Evolutionary conservation across 1,140 invertebrate genomes (phyloP).

Genomic region (Anthonomus grandis): DNA sequence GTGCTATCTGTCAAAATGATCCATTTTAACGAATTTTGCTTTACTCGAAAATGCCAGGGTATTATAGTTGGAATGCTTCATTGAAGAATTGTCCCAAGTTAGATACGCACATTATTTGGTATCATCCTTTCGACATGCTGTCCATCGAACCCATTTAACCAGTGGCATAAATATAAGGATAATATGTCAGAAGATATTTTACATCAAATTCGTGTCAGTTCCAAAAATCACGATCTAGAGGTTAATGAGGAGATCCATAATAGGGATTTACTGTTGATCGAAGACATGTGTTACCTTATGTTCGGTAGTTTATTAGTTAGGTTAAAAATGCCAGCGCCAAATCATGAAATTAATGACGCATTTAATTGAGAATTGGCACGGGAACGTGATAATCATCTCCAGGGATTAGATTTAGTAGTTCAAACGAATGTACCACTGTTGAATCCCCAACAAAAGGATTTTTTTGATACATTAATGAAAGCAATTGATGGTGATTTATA

Average conservation of each 20-base stretch:
- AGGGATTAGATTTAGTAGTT: neutral
- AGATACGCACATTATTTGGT: slow-evolving; percentile 50
- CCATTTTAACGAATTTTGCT: no score
- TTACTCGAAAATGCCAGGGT: no score
- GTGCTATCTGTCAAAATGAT: no score
- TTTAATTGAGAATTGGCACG: slow-evolving; percentile 46
- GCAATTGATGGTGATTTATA: slow-evolving; percentile 35
- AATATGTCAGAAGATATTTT: slow-evolving; percentile 45
- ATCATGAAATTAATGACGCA: slow-evolving; percentile 43
- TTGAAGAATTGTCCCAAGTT: no score
- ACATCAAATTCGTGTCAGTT: slow-evolving; percentile 33
- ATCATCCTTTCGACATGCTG: slow-evolving; percentile 36
- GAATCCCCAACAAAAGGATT: slow-evolving; percentile 26
- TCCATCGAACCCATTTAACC: slow-evolving; percentile 23
- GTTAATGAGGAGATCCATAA: slow-evolving; percentile 41
- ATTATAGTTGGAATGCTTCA: no score
- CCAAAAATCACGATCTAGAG: slow-evolving; percentile 36
- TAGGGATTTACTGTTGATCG: slow-evolving; percentile 42
- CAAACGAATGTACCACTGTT: neutral
- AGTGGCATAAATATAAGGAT: slow-evolving; percentile 46
- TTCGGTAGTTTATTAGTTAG: slow-evolving; percentile 38
- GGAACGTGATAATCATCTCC: neutral
- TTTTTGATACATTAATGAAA: slow-evolving; percentile 47
- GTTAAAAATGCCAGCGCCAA: slow-evolving; percentile 47
- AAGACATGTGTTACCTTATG: slow-evolving; percentile 46